phyloP scores from a whole-genome alignment of 2,888 invertebrate genomes.

The Hirtodrosophila histrioides region DNA sequence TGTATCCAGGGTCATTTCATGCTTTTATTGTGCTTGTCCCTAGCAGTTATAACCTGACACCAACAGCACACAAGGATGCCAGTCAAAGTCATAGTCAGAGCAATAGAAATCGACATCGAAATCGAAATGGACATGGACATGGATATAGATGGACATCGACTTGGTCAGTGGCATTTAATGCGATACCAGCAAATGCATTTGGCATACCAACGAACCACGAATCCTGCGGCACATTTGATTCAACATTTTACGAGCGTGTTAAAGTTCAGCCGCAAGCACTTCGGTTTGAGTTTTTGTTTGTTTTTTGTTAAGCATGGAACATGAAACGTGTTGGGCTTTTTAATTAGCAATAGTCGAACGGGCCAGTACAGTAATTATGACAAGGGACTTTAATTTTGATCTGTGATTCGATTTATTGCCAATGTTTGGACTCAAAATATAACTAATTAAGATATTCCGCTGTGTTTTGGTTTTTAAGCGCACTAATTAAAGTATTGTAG shows the following conservation, averaged over 20 bases:
- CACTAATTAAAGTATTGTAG: no score
- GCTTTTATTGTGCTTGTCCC: conserved; percentile 58
- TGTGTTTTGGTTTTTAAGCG: background rate
- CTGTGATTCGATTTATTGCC: conserved; percentile 34
- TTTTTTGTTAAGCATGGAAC: conserved; percentile 33
- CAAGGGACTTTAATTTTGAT: conserved; percentile 26
- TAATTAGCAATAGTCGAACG: conserved; percentile 44
- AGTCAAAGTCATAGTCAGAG: conserved; percentile 22
- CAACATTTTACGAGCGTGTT: conserved; percentile 66
- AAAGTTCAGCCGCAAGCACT: conserved; percentile 14
- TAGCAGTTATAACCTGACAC: conserved; percentile 54
- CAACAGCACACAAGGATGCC: conserved; percentile 8
- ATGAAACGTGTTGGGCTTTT: conserved; percentile 69
- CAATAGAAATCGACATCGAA: no score
- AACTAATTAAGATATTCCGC: no score
- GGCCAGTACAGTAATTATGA: conserved; percentile 42
- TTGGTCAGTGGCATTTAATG: conserved; percentile 33
- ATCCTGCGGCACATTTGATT: conserved; percentile 40
- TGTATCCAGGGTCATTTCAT: conserved; percentile 27
- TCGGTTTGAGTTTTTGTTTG: conserved; percentile 35
- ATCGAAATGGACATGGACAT: conserved; percentile 23
- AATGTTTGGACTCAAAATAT: conserved; percentile 1
- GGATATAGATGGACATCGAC: conserved; percentile 12
- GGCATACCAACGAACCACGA: conserved; percentile 59
- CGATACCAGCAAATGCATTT: conserved; percentile 55